Percentiles rank a stretch among this genome's conserved stretches.
Conservation (phyloP, 2,113 vertebrate genomes). For the Heptranchias perlo region DNA sequence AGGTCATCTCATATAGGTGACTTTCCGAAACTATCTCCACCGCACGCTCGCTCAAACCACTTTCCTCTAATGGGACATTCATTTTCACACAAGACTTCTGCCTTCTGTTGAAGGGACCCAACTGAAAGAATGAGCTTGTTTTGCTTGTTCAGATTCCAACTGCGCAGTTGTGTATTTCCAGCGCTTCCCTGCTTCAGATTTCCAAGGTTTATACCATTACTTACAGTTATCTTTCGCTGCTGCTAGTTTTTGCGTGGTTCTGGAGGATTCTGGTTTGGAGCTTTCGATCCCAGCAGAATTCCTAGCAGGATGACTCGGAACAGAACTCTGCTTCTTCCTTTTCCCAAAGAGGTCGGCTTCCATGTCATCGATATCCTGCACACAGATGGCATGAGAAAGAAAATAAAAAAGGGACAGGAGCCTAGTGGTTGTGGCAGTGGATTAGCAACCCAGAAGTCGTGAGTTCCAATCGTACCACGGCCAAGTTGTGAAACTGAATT, state of each 20-base stretch:
- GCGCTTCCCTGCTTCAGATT: constrained; percentile 35
- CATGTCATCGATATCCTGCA: constrained; percentile 74
- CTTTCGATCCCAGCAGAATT: constrained; percentile 46
- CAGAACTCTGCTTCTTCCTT: constrained; percentile 54
- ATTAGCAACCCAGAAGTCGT: background rate
- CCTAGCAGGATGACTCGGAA: constrained; percentile 46
- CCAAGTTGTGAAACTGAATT: background rate
- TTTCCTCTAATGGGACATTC: background rate
- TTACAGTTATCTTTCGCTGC: background rate
- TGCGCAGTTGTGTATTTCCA: constrained; percentile 42
- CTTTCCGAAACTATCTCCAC: background rate
- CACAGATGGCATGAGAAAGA: background rate
- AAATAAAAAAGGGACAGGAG: background rate
- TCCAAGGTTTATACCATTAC: background rate
- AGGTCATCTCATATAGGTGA: background rate
- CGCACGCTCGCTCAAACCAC: background rate
- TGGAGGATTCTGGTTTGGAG: background rate
- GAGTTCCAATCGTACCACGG: background rate
- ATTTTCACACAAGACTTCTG: background rate
- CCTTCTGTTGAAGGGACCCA: background rate
- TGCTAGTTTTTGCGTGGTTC: background rate
- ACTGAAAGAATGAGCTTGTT: constrained; percentile 40
- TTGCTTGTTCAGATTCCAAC: constrained; percentile 41
- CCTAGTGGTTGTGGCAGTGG: background rate
- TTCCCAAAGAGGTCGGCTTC: constrained; percentile 68